Evolutionary conservation across 2,113 vertebrate genomes (phyloP), one percentile per base, ranked within the genome.

Genomic region (Laterallus jamaicensis): DNA sequence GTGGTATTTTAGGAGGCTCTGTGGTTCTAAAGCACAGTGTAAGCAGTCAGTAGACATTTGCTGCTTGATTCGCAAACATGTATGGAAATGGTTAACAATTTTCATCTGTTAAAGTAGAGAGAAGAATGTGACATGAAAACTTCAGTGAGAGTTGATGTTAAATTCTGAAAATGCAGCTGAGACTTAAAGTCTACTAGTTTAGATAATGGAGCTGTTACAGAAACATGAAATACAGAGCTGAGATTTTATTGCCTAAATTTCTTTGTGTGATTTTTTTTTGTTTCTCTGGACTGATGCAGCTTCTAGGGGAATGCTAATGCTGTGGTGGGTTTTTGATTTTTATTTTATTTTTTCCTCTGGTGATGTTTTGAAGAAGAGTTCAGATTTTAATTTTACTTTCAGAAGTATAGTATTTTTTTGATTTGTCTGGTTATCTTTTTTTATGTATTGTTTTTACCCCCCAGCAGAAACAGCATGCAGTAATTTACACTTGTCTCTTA

Each of bases 401-500:
- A 7, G 4, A 50, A 56, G 12, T 77, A 22, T 42, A 56, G 12
- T 77, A 22, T 42, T 86, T 77, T 55, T 77, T 55, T 86, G 3
- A 32, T 82, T 40, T 47, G 54, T 64, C 28, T 69, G 21, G 25
- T 39, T 40, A 37, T 59, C 49, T 12, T 60, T 80, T 39, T 47
- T 58, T 77, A 40, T 6, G 19, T 47, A 42, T 2, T 49, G 17
- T 17, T 55, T 37, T 54, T 16, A 4, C 11, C 59, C 42, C 52
- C 52, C 25, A 13, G 24, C 52, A 54, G 77, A 95, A 95, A 68
- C 40, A 89, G 68, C 8, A 25, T 59, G 35, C 67, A 22, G 60
- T 95, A 82, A 91, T 80, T 87, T 67, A 75, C 10, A 32, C 59
- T 94, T 94, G 49, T 52, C 22, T 85, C 55, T 94, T 76, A 20